Evolutionary conservation across 2,113 vertebrate species (phyloP).

Genomic region (Plecturocebus donacophilus): DNA sequence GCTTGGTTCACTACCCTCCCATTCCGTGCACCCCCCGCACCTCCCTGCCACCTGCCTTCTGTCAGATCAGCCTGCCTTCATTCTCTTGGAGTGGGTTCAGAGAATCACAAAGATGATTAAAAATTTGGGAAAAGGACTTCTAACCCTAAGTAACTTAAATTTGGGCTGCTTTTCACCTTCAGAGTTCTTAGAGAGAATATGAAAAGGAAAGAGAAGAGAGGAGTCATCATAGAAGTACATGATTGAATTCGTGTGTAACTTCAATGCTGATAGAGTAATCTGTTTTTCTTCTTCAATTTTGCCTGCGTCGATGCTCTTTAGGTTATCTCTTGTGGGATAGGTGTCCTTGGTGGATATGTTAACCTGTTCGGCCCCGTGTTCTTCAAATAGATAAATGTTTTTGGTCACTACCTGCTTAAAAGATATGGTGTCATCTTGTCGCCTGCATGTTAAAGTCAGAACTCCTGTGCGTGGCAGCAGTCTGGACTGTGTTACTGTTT

Average conservation of each 20-base stretch:
- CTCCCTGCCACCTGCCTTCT: not conserved
- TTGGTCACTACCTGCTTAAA: not conserved
- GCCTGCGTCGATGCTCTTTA: not conserved
- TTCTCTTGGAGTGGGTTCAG: conserved; percentile 56
- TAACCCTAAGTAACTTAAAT: conserved; percentile 62
- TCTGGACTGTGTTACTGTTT: not conserved
- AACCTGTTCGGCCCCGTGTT: not conserved
- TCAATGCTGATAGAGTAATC: conserved; percentile 22
- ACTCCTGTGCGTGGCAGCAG: not conserved
- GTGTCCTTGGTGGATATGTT: not conserved
- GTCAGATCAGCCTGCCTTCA: conserved; percentile 22
- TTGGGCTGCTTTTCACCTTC: conserved; percentile 65
- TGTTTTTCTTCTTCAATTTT: conserved; percentile 51
- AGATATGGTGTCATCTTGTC: not conserved
- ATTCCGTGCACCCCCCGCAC: not conserved
- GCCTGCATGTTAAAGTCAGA: not conserved
- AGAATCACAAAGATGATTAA: conserved; percentile 66
- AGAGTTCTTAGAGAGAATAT: conserved; percentile 66
- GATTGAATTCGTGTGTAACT: conserved; percentile 64
- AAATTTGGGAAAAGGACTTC: conserved; percentile 52
- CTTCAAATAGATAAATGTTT: not conserved
- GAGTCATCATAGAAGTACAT: conserved; percentile 40
- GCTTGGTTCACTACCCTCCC: not conserved
- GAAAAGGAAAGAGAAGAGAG: conserved; percentile 62
- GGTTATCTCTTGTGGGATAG: not conserved